Evolutionary conservation across 2,113 vertebrate genomes (phyloP), one percentile per base, ranked within the genome.

Genomic region (Lanius ludovicianus): DNA sequence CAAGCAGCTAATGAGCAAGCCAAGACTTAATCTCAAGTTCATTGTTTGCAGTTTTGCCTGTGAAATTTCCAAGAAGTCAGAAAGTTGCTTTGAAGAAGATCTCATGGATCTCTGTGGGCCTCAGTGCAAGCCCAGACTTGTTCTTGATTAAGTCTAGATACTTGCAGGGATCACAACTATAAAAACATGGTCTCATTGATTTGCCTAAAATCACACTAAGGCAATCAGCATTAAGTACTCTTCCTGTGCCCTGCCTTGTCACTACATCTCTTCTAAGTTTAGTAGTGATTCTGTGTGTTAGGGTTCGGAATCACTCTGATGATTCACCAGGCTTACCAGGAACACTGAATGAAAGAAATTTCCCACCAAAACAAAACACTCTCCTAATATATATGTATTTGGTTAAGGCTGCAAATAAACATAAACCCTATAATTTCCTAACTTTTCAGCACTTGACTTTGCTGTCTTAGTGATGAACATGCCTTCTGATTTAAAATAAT

Each of bases 391-490:
- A 46, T 27, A 41, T 4, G 13, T 13, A 21, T 35, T 47, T n/a
- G 4, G 23, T 35, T 60, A 68, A 73, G 41, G 15, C 5, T 86
- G 20, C 17, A 85, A 68, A 47, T 15, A 52, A 65, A 39, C 1
- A 11, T 37, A 62, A 74, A 70, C 11, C 13, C 5, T 77, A 28
- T 12, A 0, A n/a, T 33, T 77, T 76, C n/a, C n/a, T 89, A 80
- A 33, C 15, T 84, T 78, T 70, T 22, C 9, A 70, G 3, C 4
- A 33, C 15, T 73, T 52, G 14, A 18, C 41, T 89, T 74, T 80
- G 20, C 18, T 46, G 17, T 44, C 63, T 80, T 65, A 10, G 1
- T 68, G 27, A 65, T 23, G 13, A 59, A 71, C 0, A 0, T 14
- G 6, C 20, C 68, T 87, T 90, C 24, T 50, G 11, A 39, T 88